These are phyloP conservation scores for Hozukius guyotensis DNA, from an alignment of 2,797 vertebrate genomes.

Conservation along the genomic window DNA sequence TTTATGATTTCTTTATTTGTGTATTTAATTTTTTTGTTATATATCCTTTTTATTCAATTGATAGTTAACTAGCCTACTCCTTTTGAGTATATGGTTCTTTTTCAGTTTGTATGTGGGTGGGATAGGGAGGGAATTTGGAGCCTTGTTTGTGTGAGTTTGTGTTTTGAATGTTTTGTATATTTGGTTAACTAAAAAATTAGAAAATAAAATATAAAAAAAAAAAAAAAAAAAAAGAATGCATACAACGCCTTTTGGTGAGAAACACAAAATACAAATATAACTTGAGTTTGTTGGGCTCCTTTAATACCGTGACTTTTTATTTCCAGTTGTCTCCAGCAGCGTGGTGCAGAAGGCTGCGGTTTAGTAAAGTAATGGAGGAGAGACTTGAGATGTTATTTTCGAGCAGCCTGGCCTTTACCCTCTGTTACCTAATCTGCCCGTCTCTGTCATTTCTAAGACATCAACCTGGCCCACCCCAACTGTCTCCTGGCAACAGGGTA, in stretches of 20 bases:
- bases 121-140: too few relatives aligned
- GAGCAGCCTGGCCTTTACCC: constrained; percentile 1
- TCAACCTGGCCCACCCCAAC: constrained; percentile 46
- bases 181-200: too few relatives aligned
- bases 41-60: too few relatives aligned
- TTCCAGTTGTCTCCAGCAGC: background rate
- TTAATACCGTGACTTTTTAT: background rate
- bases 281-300: background rate
- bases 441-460: constrained; percentile 56
- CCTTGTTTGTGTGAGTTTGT: too few relatives aligned
- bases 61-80: too few relatives aligned
- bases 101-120: too few relatives aligned
- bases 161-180: too few relatives aligned
- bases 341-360: background rate
- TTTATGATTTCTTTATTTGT: too few relatives aligned
- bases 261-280: too few relatives aligned
- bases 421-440: constrained; percentile 45
- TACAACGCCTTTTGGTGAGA: background rate
- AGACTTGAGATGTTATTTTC: background rate
- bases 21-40: too few relatives aligned
- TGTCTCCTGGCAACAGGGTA: constrained; percentile 81
- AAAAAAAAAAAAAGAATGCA: background rate
- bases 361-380: background rate
- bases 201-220: too few relatives aligned
- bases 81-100: too few relatives aligned